Evolutionary conservation across 23 tunicate genomes (phyloP).

Genomic region (Phallusia fumigata): DNA sequence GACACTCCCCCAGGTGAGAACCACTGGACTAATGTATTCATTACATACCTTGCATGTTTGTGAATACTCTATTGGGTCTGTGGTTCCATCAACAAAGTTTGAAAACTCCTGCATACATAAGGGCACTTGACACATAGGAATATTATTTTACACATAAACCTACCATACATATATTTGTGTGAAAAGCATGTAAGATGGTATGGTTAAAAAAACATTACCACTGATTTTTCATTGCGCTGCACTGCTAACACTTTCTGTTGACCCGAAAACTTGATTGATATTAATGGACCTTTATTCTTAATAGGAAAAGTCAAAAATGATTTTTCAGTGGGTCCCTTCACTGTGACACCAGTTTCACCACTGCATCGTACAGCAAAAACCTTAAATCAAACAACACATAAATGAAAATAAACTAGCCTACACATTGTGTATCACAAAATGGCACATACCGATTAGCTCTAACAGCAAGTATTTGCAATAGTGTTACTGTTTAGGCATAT

Average conservation of each 20-base stretch:
- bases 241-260: slow-evolving; percentile 74
- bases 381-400: slow-evolving; percentile 6
- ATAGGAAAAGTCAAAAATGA: slow-evolving; percentile 42
- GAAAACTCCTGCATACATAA: slow-evolving; percentile 64
- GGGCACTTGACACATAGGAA: not conserved
- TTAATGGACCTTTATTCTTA: slow-evolving; percentile 69
- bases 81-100: slow-evolving; percentile 56
- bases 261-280: slow-evolving; percentile 81
- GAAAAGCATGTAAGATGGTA: not conserved
- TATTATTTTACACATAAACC: too few species aligned
- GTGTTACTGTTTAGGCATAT: too few species aligned
- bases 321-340: slow-evolving; percentile 72
- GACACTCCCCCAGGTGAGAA: too few species aligned
- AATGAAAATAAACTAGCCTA: slow-evolving; percentile 7
- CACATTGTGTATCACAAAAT: slow-evolving; percentile 56
- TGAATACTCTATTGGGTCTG: slow-evolving; percentile 57
- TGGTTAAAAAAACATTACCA: slow-evolving; percentile 37
- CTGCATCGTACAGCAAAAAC: slow-evolving; percentile 86
- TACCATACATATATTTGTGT: too few species aligned
- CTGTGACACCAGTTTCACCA: slow-evolving; percentile 87
- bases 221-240: slow-evolving; percentile 63
- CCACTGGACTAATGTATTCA: not conserved
- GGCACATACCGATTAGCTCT: too few species aligned
- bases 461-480: too few species aligned
- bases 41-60: slow-evolving; percentile 69